Evolutionary conservation across 37 sponge, comb jelly and placozoan genomes (phyloP), one percentile per base, ranked within the genome.

Genomic region (Theonella swinhoei): DNA sequence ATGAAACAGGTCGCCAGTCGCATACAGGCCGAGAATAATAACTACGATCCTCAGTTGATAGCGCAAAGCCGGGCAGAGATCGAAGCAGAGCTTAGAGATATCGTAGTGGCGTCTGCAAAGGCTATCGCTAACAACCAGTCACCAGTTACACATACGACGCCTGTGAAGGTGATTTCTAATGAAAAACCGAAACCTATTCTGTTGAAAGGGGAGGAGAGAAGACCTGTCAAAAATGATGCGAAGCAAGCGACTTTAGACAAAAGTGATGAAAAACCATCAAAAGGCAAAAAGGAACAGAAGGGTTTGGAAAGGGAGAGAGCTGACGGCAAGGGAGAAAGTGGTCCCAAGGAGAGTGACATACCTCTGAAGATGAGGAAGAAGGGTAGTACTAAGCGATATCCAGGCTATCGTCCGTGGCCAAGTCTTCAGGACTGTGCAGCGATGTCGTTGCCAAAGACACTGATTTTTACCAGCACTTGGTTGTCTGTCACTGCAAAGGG

Each of bases 381-480:
- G 69, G n/a, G 69, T 9, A 25, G 82, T n/a, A 79, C 68, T 24
- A 65, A 73, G 58, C 39, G 74, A 34, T 88, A 66, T n/a, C 84
- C 84, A 0, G 78, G 77, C 1, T 36, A 20, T 11, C 43, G 62
- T 3, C 79, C 89, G 5, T 89, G 89, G 89, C 89, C 89, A 2
- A 83, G 79, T 7, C 74, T 81, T 19, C 88, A 90, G 37, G 88
- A 87, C 40, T 94, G 95, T 37, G 17, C 19, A 9, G 68, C 83
- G 61, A 74, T 42, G 28, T 75, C 81, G 2, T 79, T 79, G 8
- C 77, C 86, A 8, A 81, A 70, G 38, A 64, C 36, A 17, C 2
- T 90, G 42, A 64, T 90, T 24, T 91, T 85, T 61, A 79, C 92
- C 43, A 94, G 92, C 62, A 91, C 91, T 5, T 91, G 91, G 83